phyloP scores from a whole-genome alignment of 2,113 vertebrate genomes.

The Labrus mixtus region DNA sequence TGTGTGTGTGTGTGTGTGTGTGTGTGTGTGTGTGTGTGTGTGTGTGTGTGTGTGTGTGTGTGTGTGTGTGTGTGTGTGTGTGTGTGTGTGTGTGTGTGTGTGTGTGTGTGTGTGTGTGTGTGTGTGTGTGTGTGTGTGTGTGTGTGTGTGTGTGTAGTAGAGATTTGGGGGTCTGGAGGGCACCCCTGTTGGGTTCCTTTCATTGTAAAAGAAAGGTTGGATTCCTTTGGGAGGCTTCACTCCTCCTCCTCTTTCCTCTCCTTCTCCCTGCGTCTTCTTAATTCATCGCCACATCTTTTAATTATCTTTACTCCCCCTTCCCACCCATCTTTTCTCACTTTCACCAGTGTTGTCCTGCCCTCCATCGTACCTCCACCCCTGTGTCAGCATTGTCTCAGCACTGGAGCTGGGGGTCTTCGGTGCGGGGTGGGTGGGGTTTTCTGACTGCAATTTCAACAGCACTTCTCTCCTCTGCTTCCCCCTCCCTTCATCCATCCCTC shows the following conservation, averaged over 20 bases:
- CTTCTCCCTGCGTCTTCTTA: constrained; percentile 23
- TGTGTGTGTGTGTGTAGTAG: constrained; percentile 17
- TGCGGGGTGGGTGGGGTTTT: constrained; percentile 68
- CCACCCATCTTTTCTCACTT: constrained; percentile 18
- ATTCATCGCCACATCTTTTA: constrained; percentile 55
- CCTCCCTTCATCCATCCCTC: not conserved
- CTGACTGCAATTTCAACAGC: constrained; percentile 44
- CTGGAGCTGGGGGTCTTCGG: constrained; percentile 51
- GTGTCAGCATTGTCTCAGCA: constrained; percentile 71
- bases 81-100: constrained; percentile 8
- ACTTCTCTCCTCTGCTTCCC: not conserved
- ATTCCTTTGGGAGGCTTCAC: constrained; percentile 70
- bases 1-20: constrained; percentile 29
- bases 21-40: constrained; percentile 9
- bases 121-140: constrained; percentile 37
- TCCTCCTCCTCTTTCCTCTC: constrained; percentile 36
- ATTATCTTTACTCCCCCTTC: constrained; percentile 29
- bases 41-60: not conserved
- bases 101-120: constrained; percentile 24
- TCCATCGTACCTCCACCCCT: not conserved
- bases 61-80: constrained; percentile 26
- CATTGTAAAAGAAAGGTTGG: constrained; percentile 70
- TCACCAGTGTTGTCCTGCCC: constrained; percentile 25
- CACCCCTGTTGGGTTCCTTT: constrained; percentile 59
- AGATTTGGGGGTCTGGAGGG: constrained; percentile 1